phyloP scores from a whole-genome alignment of 2,888 invertebrate genomes.

The Pteria penguin region DNA sequence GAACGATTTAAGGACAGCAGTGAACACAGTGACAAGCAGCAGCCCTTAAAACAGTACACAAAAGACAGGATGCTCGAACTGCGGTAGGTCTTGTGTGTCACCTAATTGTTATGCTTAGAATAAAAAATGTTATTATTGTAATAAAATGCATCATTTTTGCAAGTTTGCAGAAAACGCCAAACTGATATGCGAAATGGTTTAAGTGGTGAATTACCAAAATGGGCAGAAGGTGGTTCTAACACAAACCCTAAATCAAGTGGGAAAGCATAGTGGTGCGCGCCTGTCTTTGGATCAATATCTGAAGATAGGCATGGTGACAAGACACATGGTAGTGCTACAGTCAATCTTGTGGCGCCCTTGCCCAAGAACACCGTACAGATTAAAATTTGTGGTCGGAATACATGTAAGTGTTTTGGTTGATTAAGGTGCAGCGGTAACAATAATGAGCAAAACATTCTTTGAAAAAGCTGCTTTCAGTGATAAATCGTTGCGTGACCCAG shows the following conservation, averaged over 20 bases:
- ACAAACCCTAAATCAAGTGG: too few species aligned
- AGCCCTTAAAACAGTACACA: neutral
- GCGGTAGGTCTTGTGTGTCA: constrained; percentile 18
- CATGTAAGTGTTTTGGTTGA: constrained; percentile 3
- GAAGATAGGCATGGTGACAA: constrained; percentile 7
- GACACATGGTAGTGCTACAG: neutral
- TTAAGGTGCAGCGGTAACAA: constrained; percentile 1
- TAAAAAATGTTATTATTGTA: constrained; percentile 14
- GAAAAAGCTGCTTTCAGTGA: neutral
- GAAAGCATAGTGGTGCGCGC: constrained; percentile 2
- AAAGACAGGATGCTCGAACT: constrained; percentile 1
- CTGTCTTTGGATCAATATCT: constrained; percentile 5
- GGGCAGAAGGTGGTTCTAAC: neutral
- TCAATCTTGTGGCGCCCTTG: neutral
- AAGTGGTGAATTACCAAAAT: neutral
- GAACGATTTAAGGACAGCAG: neutral
- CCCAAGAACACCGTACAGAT: constrained; percentile 1
- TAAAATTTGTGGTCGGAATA: neutral
- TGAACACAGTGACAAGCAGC: neutral
- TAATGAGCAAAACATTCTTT: constrained; percentile 7
- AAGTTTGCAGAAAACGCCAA: neutral
- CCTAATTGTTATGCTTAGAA: neutral
- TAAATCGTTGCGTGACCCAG: neutral
- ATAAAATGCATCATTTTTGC: constrained; percentile 8
- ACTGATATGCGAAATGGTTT: neutral